Conservation (phyloP, 92 coral and sea anemone species). For the Epizoanthus scotinus region DNA sequence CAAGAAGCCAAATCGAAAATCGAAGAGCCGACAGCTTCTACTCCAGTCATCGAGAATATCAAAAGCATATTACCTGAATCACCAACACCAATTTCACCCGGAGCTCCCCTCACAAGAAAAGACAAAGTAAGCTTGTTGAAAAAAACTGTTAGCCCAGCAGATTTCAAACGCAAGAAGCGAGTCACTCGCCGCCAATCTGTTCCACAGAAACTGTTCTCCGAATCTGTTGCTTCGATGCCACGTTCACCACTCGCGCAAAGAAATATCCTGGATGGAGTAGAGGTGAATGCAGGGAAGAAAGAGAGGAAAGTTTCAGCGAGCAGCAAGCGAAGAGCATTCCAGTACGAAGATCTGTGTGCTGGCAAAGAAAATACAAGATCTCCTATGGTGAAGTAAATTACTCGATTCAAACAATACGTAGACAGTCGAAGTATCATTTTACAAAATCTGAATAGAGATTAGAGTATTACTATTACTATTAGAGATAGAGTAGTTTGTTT, state of each 20-base stretch:
- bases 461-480: no score
- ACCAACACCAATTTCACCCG: slow-evolving; percentile 69
- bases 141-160: slow-evolving; percentile 74
- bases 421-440: no score
- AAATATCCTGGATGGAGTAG: slow-evolving; percentile 61
- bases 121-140: slow-evolving; percentile 74
- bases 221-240: slow-evolving; percentile 65
- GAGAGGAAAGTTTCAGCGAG: slow-evolving; percentile 59
- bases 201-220: slow-evolving; percentile 84
- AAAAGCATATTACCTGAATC: slow-evolving; percentile 21
- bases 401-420: background rate
- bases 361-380: slow-evolving; percentile 80
- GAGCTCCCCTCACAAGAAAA: slow-evolving; percentile 69
- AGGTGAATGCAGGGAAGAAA: slow-evolving; percentile 47
- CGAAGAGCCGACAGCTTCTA: slow-evolving; percentile 36
- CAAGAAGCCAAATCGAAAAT: slow-evolving; percentile 32
- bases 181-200: slow-evolving; percentile 69
- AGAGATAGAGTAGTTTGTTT: no score
- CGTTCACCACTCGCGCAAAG: slow-evolving; percentile 90
- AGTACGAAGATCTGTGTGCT: slow-evolving; percentile 64
- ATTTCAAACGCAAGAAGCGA: slow-evolving; percentile 63
- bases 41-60: slow-evolving; percentile 20
- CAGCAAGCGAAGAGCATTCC: slow-evolving; percentile 49
- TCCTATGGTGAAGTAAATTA: slow-evolving; percentile 45
- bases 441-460: background rate